Conservation (phyloP, 2,113 vertebrate species). For the Anolis sagrei region DNA sequence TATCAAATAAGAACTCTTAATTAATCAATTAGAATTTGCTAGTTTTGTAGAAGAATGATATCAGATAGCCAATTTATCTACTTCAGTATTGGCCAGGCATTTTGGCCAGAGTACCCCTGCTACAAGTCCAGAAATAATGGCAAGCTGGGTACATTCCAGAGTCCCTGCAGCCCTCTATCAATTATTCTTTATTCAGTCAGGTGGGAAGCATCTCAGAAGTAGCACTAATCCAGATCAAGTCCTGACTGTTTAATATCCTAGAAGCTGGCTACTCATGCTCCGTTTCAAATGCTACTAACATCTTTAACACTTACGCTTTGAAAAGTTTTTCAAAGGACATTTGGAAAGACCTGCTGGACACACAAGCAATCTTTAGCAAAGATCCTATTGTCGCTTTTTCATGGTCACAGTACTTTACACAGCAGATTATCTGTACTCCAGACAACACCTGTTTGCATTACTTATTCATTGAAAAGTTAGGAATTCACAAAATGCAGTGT, state of each 20-base stretch:
- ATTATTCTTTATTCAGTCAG: not conserved
- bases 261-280: not conserved
- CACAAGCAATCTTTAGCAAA: not conserved
- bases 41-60: too few relatives aligned
- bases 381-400: not conserved
- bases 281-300: not conserved
- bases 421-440: accelerated
- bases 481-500: accelerated
- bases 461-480: not conserved
- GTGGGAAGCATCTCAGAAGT: not conserved
- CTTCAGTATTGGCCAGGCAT: not conserved
- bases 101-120: not conserved
- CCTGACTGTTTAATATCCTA: not conserved
- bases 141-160: not conserved
- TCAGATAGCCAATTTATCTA: too few relatives aligned
- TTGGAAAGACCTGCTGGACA: not conserved
- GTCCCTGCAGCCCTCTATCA: not conserved
- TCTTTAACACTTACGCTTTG: not conserved
- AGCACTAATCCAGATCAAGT: not conserved
- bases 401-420: not conserved
- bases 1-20: not conserved
- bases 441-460: accelerated
- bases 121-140: not conserved
- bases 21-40: not conserved
- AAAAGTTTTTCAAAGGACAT: accelerated